Evolutionary conservation across 2,797 vertebrate species (phyloP).

Genomic region (Falco cherrug): DNA sequence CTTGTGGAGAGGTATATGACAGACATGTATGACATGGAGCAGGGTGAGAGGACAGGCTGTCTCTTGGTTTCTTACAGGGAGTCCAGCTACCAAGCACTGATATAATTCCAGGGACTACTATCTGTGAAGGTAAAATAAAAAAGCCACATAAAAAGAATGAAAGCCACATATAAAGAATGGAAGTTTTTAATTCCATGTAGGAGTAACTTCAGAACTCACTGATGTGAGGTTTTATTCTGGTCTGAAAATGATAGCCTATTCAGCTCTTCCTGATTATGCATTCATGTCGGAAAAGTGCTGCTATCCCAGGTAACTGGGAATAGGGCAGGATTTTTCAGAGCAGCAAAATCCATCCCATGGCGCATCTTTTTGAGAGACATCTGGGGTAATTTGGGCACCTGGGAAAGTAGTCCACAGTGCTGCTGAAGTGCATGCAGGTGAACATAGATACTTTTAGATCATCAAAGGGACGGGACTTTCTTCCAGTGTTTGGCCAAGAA

Average conservation of each 20-base stretch:
- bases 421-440: neutral
- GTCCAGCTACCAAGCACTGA: neutral
- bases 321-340: neutral
- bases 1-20: neutral
- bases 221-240: neutral
- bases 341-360: neutral
- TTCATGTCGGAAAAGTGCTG: no score
- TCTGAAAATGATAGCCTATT: no score
- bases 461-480: neutral
- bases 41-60: neutral
- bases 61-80: neutral
- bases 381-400: neutral
- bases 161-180: neutral
- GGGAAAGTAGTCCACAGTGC: neutral
- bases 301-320: neutral
- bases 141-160: neutral
- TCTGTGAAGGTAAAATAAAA: neutral
- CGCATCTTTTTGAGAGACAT: neutral
- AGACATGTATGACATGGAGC: neutral
- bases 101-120: neutral
- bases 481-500: neutral
- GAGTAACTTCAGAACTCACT: neutral
- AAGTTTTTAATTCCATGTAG: neutral
- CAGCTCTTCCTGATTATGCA: no score
- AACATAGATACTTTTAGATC: neutral